Base-by-base conservation (phyloP, 2,113 vertebrate species). In the Hippopotamus amphibius region DNA sequence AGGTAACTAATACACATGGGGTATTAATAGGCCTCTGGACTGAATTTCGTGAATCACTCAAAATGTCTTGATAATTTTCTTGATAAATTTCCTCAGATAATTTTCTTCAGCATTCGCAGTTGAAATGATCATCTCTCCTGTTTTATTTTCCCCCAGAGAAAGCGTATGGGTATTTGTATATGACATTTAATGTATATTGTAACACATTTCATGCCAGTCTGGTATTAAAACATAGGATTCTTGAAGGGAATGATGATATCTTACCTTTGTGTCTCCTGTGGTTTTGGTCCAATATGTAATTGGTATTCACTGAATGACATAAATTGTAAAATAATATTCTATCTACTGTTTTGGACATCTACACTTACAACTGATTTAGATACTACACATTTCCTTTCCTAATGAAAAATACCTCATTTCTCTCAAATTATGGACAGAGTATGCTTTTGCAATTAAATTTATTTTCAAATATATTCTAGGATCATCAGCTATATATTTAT, bases 361-460 rank as follows among this genome's bases (percentile, higher is more conserved):
- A n/a, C 37, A 72, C 85, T 68, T 55, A 69, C 6, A 87, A 55
- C 26, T 61, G 26, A 79, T 69, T 65, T 82, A 53, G n/a, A 46
- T 85, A 41, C 28, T 66, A 28, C 21, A 93, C 15, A 87, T 96
- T 82, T 93, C 24, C 11, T 86, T 88, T 96, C 77, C 19, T 28
- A 95, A 48, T 76, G 41, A 69, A 91, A 95, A 88, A 0, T 74
- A 30, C 1, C 17, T 59, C 2, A 30, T 93, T 88, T 95, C 26
- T 59, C 48, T 72, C n/a, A 97, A 96, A 88, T 72, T 77, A 66
- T 84, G 28, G 6, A 76, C 33, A 61, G 7, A 61, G 2, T 30
- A 77, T 30, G 14, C 12, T 92, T 96, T 90, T 43, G 53, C 30
- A 90, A 30, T 68, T 83, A 77, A 95, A 91, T 77, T 81, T 97